These are phyloP conservation scores for Protophormia terraenovae DNA, from an alignment of 2,888 invertebrate genomes.

Conservation along the genomic window DNA sequence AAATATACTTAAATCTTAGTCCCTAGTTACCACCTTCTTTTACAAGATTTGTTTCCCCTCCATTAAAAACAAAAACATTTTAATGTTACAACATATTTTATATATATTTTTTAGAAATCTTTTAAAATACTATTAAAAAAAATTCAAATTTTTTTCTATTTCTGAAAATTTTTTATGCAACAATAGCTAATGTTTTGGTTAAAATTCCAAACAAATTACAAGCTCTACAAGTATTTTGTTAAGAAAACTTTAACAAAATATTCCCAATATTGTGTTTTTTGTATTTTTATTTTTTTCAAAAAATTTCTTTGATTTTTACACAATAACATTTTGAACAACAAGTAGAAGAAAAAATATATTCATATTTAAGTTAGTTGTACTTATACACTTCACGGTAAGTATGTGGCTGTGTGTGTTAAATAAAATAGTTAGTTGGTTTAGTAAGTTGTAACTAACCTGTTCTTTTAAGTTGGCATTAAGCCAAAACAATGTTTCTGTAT, in stretches of 20 bases:
- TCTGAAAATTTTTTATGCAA: constrained; percentile 43
- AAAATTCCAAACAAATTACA: constrained; percentile 39
- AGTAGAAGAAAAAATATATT: constrained; percentile 5
- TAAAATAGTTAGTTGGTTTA: constrained; percentile 25
- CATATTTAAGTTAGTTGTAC: constrained; percentile 34
- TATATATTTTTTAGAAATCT: background rate
- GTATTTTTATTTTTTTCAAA: background rate
- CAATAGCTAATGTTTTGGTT: constrained; percentile 11
- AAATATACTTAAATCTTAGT: constrained; percentile 1
- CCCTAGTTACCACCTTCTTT: too few relatives aligned
- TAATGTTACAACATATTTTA: background rate
- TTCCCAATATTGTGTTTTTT: constrained; percentile 64
- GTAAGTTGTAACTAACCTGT: constrained; percentile 58
- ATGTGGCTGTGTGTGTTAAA: background rate
- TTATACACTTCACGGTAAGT: too few relatives aligned
- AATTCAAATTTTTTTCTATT: background rate
- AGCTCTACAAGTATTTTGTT: constrained; percentile 32
- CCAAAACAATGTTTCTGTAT: constrained; percentile 49
- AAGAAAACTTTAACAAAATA: constrained; percentile 38
- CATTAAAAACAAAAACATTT: background rate
- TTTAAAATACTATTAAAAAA: constrained; percentile 9
- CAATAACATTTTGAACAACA: constrained; percentile 38
- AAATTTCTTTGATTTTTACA: constrained; percentile 58
- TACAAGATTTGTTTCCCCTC: too few relatives aligned
- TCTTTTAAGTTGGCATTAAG: constrained; percentile 67